Base-by-base conservation (phyloP, 1,140 invertebrate genomes). In the Idris sp. region DNA sequence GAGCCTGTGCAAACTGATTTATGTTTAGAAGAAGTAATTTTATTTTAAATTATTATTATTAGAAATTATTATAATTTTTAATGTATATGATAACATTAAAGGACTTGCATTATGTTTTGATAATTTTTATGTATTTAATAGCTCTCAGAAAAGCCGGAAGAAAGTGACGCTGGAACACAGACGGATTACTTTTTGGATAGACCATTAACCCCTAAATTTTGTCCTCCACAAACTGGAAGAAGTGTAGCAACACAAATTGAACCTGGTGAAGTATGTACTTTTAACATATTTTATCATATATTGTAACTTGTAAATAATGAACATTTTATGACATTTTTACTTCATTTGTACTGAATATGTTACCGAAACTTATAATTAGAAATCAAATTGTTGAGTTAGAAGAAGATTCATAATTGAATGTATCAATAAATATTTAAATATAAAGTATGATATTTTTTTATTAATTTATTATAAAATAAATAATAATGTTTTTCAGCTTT, bases 1-100 rank as follows among this genome's bases (percentile, higher is more conserved):
- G 93, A 94, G 74, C 91, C 91, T 40, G 91, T 97, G 13, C 96
- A 97, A 88, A 97, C 96, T 0, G 96, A 97, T 54, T 84, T 91
- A 56, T 97, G 94, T 83, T 89, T 97, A 14, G 95, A 97, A 83
- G 95, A 96, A 88, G 90, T 94, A 80, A 40, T 22, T 6, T 22
- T 22, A 6, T 22, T 22, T 22, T 22, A 22, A n/a, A n/a, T n/a
- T n/a, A n/a, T n/a, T n/a, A n/a, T n/a, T n/a, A n/a, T n/a, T n/a
- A n/a, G n/a, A n/a, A n/a, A n/a, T n/a, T n/a, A n/a, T n/a, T n/a
- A n/a, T n/a, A n/a, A n/a, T n/a, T n/a, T n/a, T n/a, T n/a, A n/a
- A n/a, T n/a, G n/a, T n/a, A n/a, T n/a, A n/a, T n/a, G n/a, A n/a
- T n/a, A n/a, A n/a, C n/a, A n/a, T n/a, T n/a, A n/a, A n/a, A n/a